phyloP scores from a whole-genome alignment of 2,113 vertebrate genomes.

The Cynopterus brachyotis region DNA sequence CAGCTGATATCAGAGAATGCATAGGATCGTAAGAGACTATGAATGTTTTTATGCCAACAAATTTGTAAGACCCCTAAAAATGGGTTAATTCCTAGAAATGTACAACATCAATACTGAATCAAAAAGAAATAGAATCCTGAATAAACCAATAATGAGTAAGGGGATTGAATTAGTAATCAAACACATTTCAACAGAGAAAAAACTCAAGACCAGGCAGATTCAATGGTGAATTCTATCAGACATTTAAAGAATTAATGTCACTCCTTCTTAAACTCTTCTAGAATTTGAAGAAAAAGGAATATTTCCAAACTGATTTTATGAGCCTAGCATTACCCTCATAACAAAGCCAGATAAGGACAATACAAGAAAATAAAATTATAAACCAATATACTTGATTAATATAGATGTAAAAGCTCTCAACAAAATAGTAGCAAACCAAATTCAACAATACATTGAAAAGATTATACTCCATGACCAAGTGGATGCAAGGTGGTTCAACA shows the following conservation, averaged over 20 bases:
- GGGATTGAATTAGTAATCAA: neutral
- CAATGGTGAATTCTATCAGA: neutral
- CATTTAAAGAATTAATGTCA: neutral
- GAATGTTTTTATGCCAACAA: neutral
- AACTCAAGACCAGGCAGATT: neutral
- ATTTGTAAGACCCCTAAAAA: neutral
- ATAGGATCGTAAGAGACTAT: neutral
- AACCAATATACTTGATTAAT: neutral
- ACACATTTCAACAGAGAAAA: neutral
- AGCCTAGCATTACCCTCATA: neutral
- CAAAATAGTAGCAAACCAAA: neutral
- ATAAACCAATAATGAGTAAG: neutral
- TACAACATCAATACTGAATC: neutral
- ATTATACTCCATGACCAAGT: neutral
- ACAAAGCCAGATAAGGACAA: neutral
- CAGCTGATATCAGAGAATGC: neutral
- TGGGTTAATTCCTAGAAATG: neutral
- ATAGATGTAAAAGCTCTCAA: neutral
- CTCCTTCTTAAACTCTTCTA: neutral
- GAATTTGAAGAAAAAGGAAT: neutral
- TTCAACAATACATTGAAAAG: neutral
- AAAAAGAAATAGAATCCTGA: neutral
- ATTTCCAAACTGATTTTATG: neutral
- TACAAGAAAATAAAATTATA: neutral
- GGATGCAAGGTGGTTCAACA: neutral